Evolutionary conservation across 1,140 invertebrate genomes (phyloP).

Genomic region (Drosophila lini): DNA sequence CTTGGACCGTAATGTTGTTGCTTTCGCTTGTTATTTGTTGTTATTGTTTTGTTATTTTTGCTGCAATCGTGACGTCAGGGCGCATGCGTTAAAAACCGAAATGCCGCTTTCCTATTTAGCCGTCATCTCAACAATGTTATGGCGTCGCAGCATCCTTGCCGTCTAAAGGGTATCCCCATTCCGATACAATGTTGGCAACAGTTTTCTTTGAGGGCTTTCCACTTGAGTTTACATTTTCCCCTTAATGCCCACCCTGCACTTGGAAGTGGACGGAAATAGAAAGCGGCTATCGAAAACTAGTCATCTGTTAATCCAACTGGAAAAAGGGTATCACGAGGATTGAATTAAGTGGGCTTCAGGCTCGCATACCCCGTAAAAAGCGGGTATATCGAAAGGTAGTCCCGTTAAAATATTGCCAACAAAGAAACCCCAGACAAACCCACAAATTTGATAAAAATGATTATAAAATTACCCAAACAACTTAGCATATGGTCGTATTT

Average conservation of each 20-base stretch:
- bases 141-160: conserved; percentile 39
- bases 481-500: neutral
- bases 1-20: conserved; percentile 37
- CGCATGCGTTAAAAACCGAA: conserved; percentile 67
- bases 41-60: conserved; percentile 29
- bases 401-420: neutral
- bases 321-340: conserved; percentile 28
- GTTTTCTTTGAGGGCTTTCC: conserved; percentile 20
- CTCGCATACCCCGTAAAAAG: neutral
- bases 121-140: conserved; percentile 62
- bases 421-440: neutral
- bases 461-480: neutral
- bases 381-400: neutral
- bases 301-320: conserved; percentile 36
- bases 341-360: conserved; percentile 2
- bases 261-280: conserved; percentile 15
- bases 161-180: conserved; percentile 34
- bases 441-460: neutral
- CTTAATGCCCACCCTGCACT: neutral
- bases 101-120: conserved; percentile 59
- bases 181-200: conserved; percentile 19
- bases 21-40: conserved; percentile 32
- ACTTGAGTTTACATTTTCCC: conserved; percentile 14
- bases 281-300: conserved; percentile 30
- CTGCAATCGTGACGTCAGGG: conserved; percentile 60